Conservation (phyloP, 2,113 vertebrate species). For the Varanus salvator region DNA sequence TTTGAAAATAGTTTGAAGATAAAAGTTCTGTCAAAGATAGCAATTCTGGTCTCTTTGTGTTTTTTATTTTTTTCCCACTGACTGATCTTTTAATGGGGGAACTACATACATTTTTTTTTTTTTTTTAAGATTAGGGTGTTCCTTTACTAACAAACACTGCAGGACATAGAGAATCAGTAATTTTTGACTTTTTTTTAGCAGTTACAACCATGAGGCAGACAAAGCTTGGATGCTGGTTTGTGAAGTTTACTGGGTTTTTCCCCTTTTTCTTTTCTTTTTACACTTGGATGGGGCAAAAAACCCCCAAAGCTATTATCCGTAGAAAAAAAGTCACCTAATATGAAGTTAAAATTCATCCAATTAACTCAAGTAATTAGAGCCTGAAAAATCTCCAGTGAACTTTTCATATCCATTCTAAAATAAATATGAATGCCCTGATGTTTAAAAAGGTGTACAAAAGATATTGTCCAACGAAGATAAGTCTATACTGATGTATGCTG, state of each 20-base stretch:
- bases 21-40: conserved; percentile 29
- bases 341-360: conserved; percentile 69
- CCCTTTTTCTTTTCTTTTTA: conserved; percentile 26
- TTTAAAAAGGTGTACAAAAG: conserved; percentile 53
- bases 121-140: conserved; percentile 40
- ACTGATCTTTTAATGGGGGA: conserved; percentile 5
- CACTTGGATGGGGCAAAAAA: conserved; percentile 33
- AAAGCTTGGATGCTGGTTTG: conserved; percentile 47
- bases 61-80: conserved; percentile 33
- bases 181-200: conserved; percentile 59
- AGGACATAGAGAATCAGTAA: conserved; percentile 57
- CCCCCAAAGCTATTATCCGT: conserved; percentile 55
- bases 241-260: conserved; percentile 17
- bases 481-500: conserved; percentile 54
- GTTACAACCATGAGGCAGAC: conserved; percentile 68
- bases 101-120: no score
- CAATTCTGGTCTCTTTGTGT: conserved; percentile 38
- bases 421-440: conserved; percentile 48
- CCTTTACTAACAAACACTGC: conserved; percentile 48
- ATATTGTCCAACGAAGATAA: neutral
- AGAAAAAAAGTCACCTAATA: conserved; percentile 30
- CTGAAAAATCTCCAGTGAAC: conserved; percentile 65
- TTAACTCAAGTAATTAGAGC: conserved; percentile 71
- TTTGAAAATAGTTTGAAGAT: conserved; percentile 46
- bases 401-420: conserved; percentile 52